Base-by-base conservation (phyloP, 2,888 invertebrate genomes). In the Acleris sparsana region DNA sequence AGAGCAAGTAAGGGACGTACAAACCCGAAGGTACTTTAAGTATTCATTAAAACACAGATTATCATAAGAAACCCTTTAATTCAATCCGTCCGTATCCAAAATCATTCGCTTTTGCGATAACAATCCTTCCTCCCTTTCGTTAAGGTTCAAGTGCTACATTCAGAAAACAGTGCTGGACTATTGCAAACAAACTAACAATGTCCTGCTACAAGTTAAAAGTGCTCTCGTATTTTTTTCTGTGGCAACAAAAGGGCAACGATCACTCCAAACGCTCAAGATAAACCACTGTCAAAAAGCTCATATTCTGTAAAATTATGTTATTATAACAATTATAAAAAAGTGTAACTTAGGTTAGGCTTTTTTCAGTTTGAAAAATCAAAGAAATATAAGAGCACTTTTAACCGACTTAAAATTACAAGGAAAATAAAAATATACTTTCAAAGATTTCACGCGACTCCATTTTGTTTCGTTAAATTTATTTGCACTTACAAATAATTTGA, bases 51-150 rank as follows among this genome's bases (percentile, higher is more conserved):
- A 73, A 79, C 63, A 53, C 53, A 0, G 11, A 25, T 25, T 53
- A 72, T 76, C 70, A 77, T 80, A 77, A 76, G 73, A 85, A 87
- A 83, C 75, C 76, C 71, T 88, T 88, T 88, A 88, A 86, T 39
- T 88, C 69, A 68, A 71, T 69, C 68, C 72, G 72, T 75, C 74
- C 77, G 75, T 70, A 70, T 73, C 74, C 59, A 64, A 74, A 78
- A 73, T 77, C 82, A 83, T 80, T 85, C 85, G 82, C 84, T 73
- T 71, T 71, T 53, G 82, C 87, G 84, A 87, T 87, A 87, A 88
- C 86, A 87, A 85, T 74, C 79, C 75, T 79, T 77, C 77, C 75
- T 72, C 69, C 75, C 67, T 69, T 72, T 73, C 72, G 60, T 71
- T 74, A 72, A 56, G 52, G 69, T 72, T 74, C 73, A 70, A 70